Evolutionary conservation across 2,113 vertebrate genomes (phyloP).

Genomic region (Trogon melanurus): DNA sequence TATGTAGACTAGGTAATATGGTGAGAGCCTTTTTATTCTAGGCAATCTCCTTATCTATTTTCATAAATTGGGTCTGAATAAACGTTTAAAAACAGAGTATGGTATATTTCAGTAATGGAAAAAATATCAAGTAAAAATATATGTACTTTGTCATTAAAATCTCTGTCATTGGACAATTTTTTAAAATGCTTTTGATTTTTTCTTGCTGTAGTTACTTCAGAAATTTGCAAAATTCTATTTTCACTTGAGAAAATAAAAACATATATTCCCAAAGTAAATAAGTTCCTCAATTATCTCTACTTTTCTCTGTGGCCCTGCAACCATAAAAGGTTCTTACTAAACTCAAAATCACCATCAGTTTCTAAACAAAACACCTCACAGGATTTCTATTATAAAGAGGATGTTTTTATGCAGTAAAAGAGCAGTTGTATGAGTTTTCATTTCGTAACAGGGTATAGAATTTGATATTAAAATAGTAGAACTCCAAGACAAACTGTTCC

Average conservation of each 20-base stretch:
- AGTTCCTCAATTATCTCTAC: not conserved
- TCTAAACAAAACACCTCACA: not conserved
- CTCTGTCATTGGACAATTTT: not conserved
- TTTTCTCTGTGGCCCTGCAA: not conserved
- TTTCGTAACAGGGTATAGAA: not conserved
- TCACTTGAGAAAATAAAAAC: not conserved
- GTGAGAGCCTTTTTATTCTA: not conserved
- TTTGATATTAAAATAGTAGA: not conserved
- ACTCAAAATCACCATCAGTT: not conserved
- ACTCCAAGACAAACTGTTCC: not conserved
- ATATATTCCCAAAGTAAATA: not conserved
- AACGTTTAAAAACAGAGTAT: not conserved
- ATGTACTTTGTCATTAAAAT: not conserved
- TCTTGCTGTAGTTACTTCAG: not conserved
- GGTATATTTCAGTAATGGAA: not conserved
- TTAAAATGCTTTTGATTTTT: not conserved
- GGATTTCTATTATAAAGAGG: not conserved
- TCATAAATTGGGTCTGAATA: not conserved
- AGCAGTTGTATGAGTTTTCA: not conserved
- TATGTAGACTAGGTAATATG: not conserved
- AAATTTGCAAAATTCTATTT: not conserved
- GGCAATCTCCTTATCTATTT: not conserved
- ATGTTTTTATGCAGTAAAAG: not conserved
- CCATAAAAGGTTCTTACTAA: not conserved
- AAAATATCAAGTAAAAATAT: not conserved